Percentiles rank a stretch among this genome's conserved stretches.
Conservation (phyloP, 2,113 vertebrate species). For the Pelobates fuscus region DNA sequence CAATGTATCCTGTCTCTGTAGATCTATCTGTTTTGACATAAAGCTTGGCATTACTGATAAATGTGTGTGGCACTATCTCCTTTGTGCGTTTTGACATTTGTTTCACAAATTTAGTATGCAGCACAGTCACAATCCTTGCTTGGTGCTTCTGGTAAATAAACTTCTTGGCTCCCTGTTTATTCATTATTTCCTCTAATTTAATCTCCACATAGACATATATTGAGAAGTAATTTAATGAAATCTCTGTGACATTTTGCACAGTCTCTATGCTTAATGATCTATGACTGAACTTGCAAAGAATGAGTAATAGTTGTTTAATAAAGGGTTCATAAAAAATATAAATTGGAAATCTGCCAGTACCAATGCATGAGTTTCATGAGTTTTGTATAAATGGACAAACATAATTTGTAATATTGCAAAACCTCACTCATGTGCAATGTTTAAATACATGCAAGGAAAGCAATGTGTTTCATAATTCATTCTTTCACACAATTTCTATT, state of each 20-base stretch:
- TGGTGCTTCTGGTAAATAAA: not conserved
- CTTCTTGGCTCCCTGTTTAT: constrained; percentile 11
- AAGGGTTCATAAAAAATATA: constrained; percentile 1
- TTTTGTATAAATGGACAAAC: constrained; percentile 15
- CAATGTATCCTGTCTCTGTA: constrained; percentile 11
- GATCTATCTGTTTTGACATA: constrained; percentile 26
- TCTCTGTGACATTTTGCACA: constrained; percentile 30
- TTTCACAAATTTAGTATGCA: constrained; percentile 6
- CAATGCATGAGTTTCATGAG: constrained; percentile 1
- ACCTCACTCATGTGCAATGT: not conserved
- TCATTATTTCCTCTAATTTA: constrained; percentile 22
- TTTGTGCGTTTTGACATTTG: constrained; percentile 16
- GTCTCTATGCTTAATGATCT: constrained; percentile 16
- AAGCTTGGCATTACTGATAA: constrained; percentile 23
- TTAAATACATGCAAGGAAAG: not conserved
- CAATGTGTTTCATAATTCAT: not conserved
- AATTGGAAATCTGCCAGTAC: not conserved
- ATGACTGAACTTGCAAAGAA: constrained; percentile 10
- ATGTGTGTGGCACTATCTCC: constrained; percentile 3
- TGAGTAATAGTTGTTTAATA: not conserved
- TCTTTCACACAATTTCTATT: too few relatives aligned
- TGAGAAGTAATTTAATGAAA: constrained; percentile 24
- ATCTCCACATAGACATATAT: constrained; percentile 14
- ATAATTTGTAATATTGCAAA: constrained; percentile 9
- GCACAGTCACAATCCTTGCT: not conserved